phyloP scores from a whole-genome alignment of 2,113 vertebrate genomes.

The Echinops telfairi region DNA sequence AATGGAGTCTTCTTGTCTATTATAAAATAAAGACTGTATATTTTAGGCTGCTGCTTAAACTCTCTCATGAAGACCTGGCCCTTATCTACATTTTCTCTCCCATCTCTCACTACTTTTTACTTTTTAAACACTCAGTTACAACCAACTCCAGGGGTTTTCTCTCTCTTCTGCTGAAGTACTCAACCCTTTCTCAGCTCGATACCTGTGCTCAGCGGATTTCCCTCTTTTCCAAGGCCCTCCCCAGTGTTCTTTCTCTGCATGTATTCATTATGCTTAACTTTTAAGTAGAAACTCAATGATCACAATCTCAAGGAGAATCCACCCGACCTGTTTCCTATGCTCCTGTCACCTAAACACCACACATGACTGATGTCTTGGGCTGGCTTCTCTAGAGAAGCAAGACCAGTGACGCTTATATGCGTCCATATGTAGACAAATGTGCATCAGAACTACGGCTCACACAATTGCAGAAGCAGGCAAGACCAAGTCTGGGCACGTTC shows the following conservation, averaged over 20 bases:
- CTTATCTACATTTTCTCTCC: slow-evolving; percentile 34
- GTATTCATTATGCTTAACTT: not conserved
- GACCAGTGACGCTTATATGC: too few relatives aligned
- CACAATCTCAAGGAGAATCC: not conserved
- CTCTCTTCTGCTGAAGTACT: not conserved
- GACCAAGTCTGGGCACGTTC: too few relatives aligned
- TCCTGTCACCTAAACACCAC: not conserved
- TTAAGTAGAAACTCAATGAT: not conserved
- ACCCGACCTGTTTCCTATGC: not conserved
- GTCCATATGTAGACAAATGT: too few relatives aligned
- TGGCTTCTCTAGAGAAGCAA: too few relatives aligned
- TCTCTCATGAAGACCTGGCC: not conserved
- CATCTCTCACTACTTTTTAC: not conserved
- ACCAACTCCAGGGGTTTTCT: not conserved
- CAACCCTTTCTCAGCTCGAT: not conserved
- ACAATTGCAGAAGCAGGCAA: too few relatives aligned
- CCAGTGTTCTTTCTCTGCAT: not conserved
- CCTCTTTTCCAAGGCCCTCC: not conserved
- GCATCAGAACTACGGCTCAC: too few relatives aligned
- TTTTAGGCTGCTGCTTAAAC: not conserved
- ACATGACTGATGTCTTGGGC: too few relatives aligned
- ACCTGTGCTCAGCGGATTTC: not conserved
- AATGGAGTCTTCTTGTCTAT: slow-evolving; percentile 35
- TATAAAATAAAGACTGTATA: slow-evolving; percentile 38
- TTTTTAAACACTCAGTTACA: slow-evolving; percentile 27